Percentiles rank a stretch among this genome's conserved stretches.
These are phyloP conservation scores for Sarcophaga caerulescens DNA, from an alignment of 2,888 invertebrate genomes.

Conservation along the genomic window DNA sequence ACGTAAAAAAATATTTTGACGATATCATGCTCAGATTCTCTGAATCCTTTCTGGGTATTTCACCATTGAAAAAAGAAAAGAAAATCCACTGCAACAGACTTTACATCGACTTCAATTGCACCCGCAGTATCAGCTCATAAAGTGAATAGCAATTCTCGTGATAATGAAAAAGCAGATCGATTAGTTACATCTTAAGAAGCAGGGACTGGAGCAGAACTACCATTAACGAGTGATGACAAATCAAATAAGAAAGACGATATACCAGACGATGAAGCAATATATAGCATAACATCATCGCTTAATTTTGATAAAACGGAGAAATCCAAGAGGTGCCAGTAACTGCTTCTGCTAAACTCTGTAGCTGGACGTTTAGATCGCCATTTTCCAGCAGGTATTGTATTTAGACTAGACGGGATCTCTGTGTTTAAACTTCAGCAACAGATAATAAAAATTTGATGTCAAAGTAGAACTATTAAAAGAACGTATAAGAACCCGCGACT, in stretches of 20 bases:
- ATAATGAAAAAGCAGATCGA: slow-evolving; percentile 76
- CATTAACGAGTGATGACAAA: slow-evolving; percentile 74
- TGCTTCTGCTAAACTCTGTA: slow-evolving; percentile 84
- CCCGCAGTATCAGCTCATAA: slow-evolving; percentile 54
- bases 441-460: too few relatives aligned
- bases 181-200: slow-evolving; percentile 30
- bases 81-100: slow-evolving; percentile 75
- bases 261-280: slow-evolving; percentile 63
- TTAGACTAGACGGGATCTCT: too few relatives aligned
- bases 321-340: slow-evolving; percentile 78
- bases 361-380: too few relatives aligned
- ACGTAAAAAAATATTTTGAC: slow-evolving; percentile 94
- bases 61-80: slow-evolving; percentile 81
- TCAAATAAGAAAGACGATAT: slow-evolving; percentile 57
- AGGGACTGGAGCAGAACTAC: slow-evolving; percentile 68
- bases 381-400: too few relatives aligned
- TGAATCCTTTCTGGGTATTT: slow-evolving; percentile 78
- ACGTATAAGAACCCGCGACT: too few relatives aligned
- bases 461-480: too few relatives aligned
- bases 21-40: slow-evolving; percentile 94
- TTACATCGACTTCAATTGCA: slow-evolving; percentile 67
- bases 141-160: slow-evolving; percentile 74
- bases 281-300: slow-evolving; percentile 74
- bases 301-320: slow-evolving; percentile 73
- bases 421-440: too few relatives aligned